phyloP scores from a whole-genome alignment of 2,113 vertebrate genomes.

The Marmota flaviventris region DNA sequence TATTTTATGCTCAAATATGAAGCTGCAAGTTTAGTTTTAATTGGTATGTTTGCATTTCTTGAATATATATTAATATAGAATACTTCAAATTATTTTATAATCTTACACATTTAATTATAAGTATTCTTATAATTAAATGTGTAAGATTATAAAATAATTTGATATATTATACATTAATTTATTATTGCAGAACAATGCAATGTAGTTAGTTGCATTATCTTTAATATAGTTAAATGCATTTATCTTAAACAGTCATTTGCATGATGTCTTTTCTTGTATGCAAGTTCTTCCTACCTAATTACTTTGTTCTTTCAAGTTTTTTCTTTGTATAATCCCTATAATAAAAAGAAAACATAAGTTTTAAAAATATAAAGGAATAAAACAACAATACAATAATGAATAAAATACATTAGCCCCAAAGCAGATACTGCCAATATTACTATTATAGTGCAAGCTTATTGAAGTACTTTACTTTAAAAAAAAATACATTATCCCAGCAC shows the following conservation, averaged over 20 bases:
- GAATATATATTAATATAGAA: not conserved
- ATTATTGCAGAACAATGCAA: not conserved
- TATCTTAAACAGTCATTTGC: not conserved
- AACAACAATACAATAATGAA: not conserved
- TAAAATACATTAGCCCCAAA: not conserved
- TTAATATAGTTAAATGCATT: conserved; percentile 14
- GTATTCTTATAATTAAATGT: not conserved
- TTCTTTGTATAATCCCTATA: not conserved
- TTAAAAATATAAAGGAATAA: not conserved
- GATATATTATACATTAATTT: not conserved
- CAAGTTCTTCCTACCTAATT: conserved; percentile 27
- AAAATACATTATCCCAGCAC: not conserved
- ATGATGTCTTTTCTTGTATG: conserved; percentile 27
- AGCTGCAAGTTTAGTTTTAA: conserved; percentile 5
- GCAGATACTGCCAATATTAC: not conserved
- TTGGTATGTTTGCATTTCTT: not conserved
- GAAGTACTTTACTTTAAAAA: not conserved
- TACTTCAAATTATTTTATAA: not conserved
- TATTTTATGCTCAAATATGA: not conserved
- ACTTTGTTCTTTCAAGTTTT: conserved; percentile 42
- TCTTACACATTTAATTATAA: too few relatives aligned
- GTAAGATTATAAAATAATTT: not conserved
- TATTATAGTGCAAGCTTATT: not conserved
- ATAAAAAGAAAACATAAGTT: conserved; percentile 25
- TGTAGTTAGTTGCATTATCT: not conserved